Evolutionary conservation across 2,888 invertebrate genomes (phyloP), one percentile per base, ranked within the genome.

Genomic region (Harpalus rufipes): DNA sequence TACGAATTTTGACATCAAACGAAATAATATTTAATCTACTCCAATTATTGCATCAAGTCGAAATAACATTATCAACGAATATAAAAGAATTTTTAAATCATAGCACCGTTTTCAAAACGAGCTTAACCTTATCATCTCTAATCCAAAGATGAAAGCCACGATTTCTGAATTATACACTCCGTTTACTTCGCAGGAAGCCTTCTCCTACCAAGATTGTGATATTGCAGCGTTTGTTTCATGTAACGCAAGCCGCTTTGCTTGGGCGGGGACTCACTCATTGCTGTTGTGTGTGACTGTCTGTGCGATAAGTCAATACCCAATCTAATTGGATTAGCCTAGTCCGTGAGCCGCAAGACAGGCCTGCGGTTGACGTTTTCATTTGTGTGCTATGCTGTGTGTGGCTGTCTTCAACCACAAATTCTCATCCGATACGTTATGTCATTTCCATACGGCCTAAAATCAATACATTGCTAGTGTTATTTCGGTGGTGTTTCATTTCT

Each of bases 291-390:
- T 25, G 39, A 25, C 56, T 79, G 80, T 63, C 80, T 80, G 61
- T 82, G 18, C 72, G 51, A 82, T 51, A 82, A 56, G 82, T 82
- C 82, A 82, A 82, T 82, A 82, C 82, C 82, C 68, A 82, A 82
- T 82, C 18, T 82, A 82, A 82, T 82, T 82, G 72, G 82, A 82
- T 82, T 82, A 82, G 82, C 82, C 82, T 68, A 68, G 72, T 82
- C 58, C 56, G 51, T 56, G 25, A 76, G 25, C 76, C 51, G 56
- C 21, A 76, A 76, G 56, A 51, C 51, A 51, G 76, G 76, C 14
- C 65, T 76, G 76, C 25, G 76, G 51, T 76, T 76, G 76, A 76
- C 76, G 56, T 76, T 76, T 76, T 21, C 76, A 76, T 76, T 76
- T 76, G 68, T 68, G 68, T 32, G 5, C 32, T 32, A 32, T 32